These are phyloP conservation scores for Caenorhabditis briggsae DNA, from an alignment of 1,140 invertebrate genomes.

Conservation along the genomic window DNA sequence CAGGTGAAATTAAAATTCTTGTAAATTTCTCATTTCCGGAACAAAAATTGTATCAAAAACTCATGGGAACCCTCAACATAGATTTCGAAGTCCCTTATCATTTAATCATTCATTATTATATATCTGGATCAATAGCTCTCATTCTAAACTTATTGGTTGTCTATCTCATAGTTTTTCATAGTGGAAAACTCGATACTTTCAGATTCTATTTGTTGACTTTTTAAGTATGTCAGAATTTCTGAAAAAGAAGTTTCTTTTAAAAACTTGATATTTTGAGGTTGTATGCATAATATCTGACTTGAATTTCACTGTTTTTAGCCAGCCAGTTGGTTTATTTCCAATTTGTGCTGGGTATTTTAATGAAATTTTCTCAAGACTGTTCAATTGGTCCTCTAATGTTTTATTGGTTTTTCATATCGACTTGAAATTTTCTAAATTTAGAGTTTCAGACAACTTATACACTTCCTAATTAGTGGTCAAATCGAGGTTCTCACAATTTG, in stretches of 20 bases:
- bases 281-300: neutral
- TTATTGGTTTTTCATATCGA: neutral
- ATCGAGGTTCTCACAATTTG: conserved; percentile 9
- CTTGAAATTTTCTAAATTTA: neutral
- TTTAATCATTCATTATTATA: neutral
- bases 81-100: neutral
- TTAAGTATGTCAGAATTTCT: neutral
- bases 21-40: too few relatives aligned
- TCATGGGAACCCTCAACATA: too few relatives aligned
- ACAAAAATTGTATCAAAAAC: too few relatives aligned
- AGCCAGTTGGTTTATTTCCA: neutral
- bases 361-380: neutral
- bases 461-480: neutral
- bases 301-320: neutral
- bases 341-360: neutral
- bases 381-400: neutral
- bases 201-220: neutral
- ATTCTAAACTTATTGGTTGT: neutral
- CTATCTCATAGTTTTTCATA: neutral
- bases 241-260: neutral
- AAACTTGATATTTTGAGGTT: neutral
- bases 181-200: neutral
- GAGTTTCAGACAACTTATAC: neutral
- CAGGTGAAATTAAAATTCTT: too few relatives aligned
- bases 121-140: neutral